Evolutionary conservation across 2,888 invertebrate species (phyloP).

Genomic region (Ichneumon xanthorius): DNA sequence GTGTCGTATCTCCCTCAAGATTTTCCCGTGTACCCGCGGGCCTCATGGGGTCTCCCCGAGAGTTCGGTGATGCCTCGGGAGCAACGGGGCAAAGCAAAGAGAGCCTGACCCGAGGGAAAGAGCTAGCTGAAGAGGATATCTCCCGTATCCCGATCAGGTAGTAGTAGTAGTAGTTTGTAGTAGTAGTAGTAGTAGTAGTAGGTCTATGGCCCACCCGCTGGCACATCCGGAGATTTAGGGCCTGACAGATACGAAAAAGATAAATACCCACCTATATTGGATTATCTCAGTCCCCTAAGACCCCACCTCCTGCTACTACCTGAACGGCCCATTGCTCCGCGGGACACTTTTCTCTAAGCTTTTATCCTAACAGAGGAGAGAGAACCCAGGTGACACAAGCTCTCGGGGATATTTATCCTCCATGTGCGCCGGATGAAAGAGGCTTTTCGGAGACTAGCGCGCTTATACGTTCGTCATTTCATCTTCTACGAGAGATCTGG

Average conservation of each 20-base stretch:
- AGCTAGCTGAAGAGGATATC: conserved; percentile 20
- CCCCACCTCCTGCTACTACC: conserved; percentile 70
- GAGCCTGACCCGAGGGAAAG: conserved; percentile 4
- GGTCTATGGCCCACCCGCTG: conserved; percentile 71
- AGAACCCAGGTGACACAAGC: conserved; percentile 70
- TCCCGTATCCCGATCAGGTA: conserved; percentile 37
- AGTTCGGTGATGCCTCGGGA: conserved; percentile 28
- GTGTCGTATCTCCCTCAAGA: conserved; percentile 64
- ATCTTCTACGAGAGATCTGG: neutral
- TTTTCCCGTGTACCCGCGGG: conserved; percentile 41
- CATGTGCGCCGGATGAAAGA: conserved; percentile 47
- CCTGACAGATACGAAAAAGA: conserved; percentile 72
- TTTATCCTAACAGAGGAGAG: conserved; percentile 6
- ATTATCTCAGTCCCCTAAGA: conserved; percentile 70
- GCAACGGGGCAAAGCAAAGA: conserved; percentile 17
- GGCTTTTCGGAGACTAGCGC: conserved; percentile 45
- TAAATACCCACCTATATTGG: conserved; percentile 74
- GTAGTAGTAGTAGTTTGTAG: conserved; percentile 25
- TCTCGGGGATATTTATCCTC: conserved; percentile 70
- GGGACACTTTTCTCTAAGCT: conserved; percentile 47
- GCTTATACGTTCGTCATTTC: conserved; percentile 35
- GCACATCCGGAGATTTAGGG: conserved; percentile 70
- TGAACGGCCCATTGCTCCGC: conserved; percentile 66
- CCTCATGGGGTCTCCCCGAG: conserved; percentile 27
- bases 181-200: conserved; percentile 23